Evolutionary conservation across 2,888 invertebrate species (phyloP).

Genomic region (Carabus problematicus): DNA sequence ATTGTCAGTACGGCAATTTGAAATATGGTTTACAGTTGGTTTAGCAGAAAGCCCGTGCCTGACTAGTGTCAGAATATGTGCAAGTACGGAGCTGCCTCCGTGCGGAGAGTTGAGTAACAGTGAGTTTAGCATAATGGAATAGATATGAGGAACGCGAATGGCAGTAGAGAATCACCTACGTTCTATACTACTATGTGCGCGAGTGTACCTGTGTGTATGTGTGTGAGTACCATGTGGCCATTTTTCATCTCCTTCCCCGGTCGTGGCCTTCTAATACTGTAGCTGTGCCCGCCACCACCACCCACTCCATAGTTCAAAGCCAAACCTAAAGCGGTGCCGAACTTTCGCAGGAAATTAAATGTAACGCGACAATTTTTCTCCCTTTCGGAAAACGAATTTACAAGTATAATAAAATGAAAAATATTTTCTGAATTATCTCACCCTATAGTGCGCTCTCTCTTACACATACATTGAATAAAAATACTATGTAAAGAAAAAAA

Average conservation of each 20-base stretch:
- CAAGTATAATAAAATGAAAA: conserved; percentile 38
- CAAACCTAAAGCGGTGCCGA: neutral
- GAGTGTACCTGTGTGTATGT: neutral
- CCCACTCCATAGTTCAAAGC: no score
- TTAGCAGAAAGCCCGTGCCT: neutral
- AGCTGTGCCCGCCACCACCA: no score
- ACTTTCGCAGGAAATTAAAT: conserved; percentile 32
- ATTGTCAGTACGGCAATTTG: no score
- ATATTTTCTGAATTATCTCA: conserved; percentile 33
- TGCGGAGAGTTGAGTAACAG: conserved; percentile 10
- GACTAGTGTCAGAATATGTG: neutral
- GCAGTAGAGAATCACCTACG: neutral
- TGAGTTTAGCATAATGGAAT: conserved; percentile 31
- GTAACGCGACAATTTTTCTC: conserved; percentile 36
- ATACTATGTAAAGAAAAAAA: no score
- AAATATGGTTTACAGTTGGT: no score
- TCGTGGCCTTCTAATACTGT: no score
- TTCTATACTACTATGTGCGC: neutral
- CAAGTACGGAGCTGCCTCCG: neutral
- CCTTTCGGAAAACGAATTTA: conserved; percentile 35
- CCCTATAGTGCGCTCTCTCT: no score
- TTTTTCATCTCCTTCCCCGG: neutral
- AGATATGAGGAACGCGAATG: conserved; percentile 19
- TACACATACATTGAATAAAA: no score
- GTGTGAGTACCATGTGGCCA: no score